Evolutionary conservation across 1,140 invertebrate genomes (phyloP).

Genomic region (Tenebrio molitor): DNA sequence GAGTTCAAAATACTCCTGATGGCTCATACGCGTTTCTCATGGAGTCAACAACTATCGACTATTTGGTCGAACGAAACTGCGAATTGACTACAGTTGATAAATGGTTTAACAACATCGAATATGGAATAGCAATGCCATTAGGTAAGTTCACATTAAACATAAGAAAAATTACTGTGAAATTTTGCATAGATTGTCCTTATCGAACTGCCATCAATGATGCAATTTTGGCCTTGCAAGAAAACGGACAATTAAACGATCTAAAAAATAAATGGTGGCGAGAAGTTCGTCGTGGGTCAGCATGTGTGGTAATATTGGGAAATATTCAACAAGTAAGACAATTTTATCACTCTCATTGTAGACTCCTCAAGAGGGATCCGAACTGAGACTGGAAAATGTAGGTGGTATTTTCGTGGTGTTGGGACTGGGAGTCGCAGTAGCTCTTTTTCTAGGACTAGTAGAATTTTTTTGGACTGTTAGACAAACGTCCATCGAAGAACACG

Average conservation of each 20-base stretch:
- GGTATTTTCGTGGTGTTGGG: conserved; percentile 91
- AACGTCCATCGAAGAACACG: conserved; percentile 81
- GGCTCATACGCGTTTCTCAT: conserved; percentile 83
- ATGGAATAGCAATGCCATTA: conserved; percentile 81
- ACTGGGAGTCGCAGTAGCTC: conserved; percentile 75
- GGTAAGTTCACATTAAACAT: conserved; percentile 69
- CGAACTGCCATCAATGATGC: conserved; percentile 77
- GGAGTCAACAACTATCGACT: conserved; percentile 87
- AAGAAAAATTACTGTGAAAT: too few species aligned
- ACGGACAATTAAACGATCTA: conserved; percentile 79
- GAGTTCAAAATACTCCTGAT: conserved; percentile 79
- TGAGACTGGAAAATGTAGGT: conserved; percentile 82
- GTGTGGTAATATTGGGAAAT: background rate
- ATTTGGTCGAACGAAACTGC: conserved; percentile 80
- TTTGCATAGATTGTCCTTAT: conserved; percentile 15
- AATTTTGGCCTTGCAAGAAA: conserved; percentile 85
- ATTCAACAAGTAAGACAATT: background rate
- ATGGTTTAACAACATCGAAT: conserved; percentile 84
- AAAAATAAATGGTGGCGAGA: conserved; percentile 90
- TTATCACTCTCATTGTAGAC: background rate
- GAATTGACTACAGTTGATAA: conserved; percentile 82
- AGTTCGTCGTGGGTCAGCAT: conserved; percentile 62
- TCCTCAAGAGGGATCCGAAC: conserved; percentile 51
- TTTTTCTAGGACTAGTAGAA: conserved; percentile 78
- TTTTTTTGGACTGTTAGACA: conserved; percentile 85